phyloP scores from a whole-genome alignment of 2,797 vertebrate genomes.

The Podarcis siculus region DNA sequence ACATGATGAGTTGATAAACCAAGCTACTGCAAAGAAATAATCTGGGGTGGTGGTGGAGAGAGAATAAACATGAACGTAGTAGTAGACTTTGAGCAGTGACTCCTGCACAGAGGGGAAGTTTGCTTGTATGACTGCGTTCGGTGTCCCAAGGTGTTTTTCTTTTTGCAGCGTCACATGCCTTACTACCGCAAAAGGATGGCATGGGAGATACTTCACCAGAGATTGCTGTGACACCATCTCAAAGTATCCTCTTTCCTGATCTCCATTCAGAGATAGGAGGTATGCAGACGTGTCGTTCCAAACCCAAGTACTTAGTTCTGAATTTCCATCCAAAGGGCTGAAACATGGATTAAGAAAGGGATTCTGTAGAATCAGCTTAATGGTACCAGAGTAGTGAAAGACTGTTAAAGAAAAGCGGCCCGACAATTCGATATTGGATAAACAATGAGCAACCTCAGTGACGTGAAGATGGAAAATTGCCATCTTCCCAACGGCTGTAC shows the following conservation, averaged over 20 bases:
- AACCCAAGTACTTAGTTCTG: background rate
- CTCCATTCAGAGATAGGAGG: background rate
- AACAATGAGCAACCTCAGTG: background rate
- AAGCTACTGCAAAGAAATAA: background rate
- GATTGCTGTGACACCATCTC: slow-evolving; percentile 81
- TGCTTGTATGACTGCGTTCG: background rate
- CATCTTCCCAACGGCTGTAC: background rate
- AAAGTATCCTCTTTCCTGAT: background rate
- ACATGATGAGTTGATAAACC: background rate
- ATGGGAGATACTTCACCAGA: slow-evolving; percentile 95
- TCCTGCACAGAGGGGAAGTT: background rate
- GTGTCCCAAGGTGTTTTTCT: slow-evolving; percentile 36
- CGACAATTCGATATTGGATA: background rate
- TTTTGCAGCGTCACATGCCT: slow-evolving; percentile 88
- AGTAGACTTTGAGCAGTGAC: background rate
- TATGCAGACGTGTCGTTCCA: background rate
- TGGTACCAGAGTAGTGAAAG: background rate
- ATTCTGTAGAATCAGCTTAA: background rate
- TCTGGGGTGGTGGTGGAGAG: background rate
- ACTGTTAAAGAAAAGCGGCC: background rate
- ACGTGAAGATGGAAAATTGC: background rate
- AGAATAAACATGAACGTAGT: background rate
- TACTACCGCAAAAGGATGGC: slow-evolving; percentile 93
- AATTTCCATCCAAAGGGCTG: background rate
- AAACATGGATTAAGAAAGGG: background rate